Base-by-base conservation (phyloP, 1,140 invertebrate genomes). In the Cheumatopsyche charites region DNA sequence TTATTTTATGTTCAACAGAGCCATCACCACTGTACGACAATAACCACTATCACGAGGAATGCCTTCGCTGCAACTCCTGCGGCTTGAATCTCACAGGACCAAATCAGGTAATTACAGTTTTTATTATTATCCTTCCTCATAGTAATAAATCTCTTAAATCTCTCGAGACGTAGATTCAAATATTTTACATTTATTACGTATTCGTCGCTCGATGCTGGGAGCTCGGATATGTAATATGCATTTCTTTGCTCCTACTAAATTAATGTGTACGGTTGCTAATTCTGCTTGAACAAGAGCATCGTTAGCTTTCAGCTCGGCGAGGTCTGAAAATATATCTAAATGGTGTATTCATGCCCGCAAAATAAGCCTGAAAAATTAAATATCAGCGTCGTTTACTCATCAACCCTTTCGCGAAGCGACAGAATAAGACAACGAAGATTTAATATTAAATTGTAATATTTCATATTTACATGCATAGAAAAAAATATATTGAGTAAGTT, bases 31-130 rank as follows among this genome's bases (percentile, higher is more conserved):
- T 95, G 77, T 95, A 95, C 82, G 93, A 95, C 87, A 95, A 95
- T 89, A 95, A 95, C 82, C 92, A 95, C 81, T 96, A 96, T 84
- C 94, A 96, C 88, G 94, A 96, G 87, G 94, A 96, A 90, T 96
- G 94, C 86, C 89, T 96, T 78, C 92, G 92, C 76, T 96, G 94
- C 90, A 95, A 96, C 86, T 94, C 93, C 77, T 97, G 94, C 83
- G 93, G 93, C 77, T 86, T 95, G 81, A 95, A 96, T 86, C 88
- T 97, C 77, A 94, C 94, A 72, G 94, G 94, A 76, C 91, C 92
- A 72, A 96, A 95, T 82, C 92, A 94, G 84, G 93, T 93, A 55
- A 23, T 47, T 45, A 45, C 13, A 7, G 6, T 62, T 62, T n/a
- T 23, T 61, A 23, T 23, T 47, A 47, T 47, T 47, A 47, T 47